Evolutionary conservation across 92 coral and sea anemone species (phyloP).

Genomic region (Muricea muricata): DNA sequence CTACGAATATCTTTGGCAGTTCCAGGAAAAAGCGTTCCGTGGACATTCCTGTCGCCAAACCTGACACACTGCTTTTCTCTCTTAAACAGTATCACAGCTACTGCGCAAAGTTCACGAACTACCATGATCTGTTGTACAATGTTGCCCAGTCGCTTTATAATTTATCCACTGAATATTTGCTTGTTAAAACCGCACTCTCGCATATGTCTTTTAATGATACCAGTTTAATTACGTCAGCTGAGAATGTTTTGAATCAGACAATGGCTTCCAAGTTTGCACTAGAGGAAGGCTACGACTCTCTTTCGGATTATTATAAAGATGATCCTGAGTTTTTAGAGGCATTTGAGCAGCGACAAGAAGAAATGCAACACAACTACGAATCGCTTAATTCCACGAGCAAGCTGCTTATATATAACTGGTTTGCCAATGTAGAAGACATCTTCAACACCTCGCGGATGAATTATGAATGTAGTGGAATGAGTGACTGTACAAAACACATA

Average conservation of each 20-base stretch:
- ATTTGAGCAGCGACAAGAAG: conserved; percentile 2
- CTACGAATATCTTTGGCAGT: neutral
- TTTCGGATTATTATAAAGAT: neutral
- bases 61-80: neutral
- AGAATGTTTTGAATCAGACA: conserved; percentile 16
- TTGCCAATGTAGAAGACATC: conserved; percentile 72
- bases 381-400: conserved; percentile 46
- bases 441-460: conserved; percentile 49
- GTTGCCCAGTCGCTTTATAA: conserved; percentile 57
- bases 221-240: neutral
- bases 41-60: neutral
- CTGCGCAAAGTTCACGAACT: conserved; percentile 72
- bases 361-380: neutral
- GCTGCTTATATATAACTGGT: conserved; percentile 69
- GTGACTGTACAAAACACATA: conserved; percentile 66
- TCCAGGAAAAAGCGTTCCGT: neutral
- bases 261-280: conserved; percentile 61
- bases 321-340: conserved; percentile 58
- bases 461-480: conserved; percentile 72
- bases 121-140: conserved; percentile 55
- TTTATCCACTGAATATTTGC: conserved; percentile 40
- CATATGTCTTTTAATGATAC: neutral
- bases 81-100: conserved; percentile 58
- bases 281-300: conserved; percentile 36
- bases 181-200: too few species aligned